Percentiles rank a stretch among this genome's conserved stretches.
phyloP scores from a whole-genome alignment of 2,797 vertebrate species.

The Xiphorhynchus erythropygius region DNA sequence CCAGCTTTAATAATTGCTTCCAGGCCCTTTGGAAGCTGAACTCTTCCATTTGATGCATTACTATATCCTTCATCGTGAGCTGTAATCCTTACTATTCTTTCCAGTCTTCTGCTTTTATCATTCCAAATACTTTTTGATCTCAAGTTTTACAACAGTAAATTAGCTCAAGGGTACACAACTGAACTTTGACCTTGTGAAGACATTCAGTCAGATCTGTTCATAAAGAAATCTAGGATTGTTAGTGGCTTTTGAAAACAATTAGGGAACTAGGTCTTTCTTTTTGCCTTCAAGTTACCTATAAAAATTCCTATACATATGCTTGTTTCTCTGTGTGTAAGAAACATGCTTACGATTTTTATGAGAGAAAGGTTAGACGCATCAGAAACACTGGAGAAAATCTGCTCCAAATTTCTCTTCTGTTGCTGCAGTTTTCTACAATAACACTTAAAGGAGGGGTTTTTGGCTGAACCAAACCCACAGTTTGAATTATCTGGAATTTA shows the following conservation, averaged over 20 bases:
- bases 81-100: neutral
- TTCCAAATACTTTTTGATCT: neutral
- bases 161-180: neutral
- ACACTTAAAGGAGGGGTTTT: neutral
- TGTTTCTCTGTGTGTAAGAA: neutral
- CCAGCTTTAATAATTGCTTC: constrained; percentile 19
- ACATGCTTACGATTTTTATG: neutral
- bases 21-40: neutral
- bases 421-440: neutral
- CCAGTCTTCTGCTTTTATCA: neutral
- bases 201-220: neutral
- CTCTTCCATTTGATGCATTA: neutral
- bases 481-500: neutral
- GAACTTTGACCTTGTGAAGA: neutral
- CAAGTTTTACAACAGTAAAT: neutral
- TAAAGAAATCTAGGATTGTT: neutral
- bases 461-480: neutral
- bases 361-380: neutral
- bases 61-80: neutral
- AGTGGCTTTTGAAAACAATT: neutral
- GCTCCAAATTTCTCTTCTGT: neutral
- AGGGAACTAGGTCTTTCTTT: neutral
- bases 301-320: neutral
- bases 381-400: neutral
- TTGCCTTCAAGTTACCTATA: neutral